Conservation (phyloP, 2,797 vertebrate species). For the Pristis pectinata region DNA sequence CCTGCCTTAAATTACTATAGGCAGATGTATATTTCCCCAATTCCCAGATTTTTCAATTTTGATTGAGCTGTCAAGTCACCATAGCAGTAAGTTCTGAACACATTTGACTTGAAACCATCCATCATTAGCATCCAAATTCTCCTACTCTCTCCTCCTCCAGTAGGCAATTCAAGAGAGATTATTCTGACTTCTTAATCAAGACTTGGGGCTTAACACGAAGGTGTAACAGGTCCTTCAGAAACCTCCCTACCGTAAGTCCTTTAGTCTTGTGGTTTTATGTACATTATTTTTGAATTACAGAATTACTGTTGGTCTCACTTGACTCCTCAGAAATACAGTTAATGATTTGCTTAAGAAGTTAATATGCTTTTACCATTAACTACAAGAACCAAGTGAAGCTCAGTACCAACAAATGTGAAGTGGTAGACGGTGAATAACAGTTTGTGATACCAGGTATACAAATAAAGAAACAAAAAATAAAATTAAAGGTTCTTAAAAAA, state of each 20-base stretch:
- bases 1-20: neutral
- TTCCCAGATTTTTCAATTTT: neutral
- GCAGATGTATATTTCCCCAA: neutral
- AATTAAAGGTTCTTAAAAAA: neutral
- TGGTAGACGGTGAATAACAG: neutral
- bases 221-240: neutral
- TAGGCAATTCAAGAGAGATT: neutral
- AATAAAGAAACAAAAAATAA: neutral
- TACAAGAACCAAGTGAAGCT: neutral
- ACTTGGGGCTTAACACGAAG: neutral
- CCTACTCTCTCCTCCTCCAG: neutral
- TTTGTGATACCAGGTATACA: neutral
- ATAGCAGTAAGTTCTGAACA: neutral
- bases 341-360: neutral
- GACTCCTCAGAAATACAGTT: neutral
- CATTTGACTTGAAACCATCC: neutral
- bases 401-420: neutral
- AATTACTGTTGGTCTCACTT: neutral
- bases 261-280: neutral
- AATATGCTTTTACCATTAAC: neutral
- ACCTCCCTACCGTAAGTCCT: neutral
- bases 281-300: neutral
- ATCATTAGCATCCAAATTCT: neutral
- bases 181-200: neutral
- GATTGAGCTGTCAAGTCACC: neutral